Base-by-base conservation (phyloP, 2,888 invertebrate genomes). In the Drosophila picticornis region DNA sequence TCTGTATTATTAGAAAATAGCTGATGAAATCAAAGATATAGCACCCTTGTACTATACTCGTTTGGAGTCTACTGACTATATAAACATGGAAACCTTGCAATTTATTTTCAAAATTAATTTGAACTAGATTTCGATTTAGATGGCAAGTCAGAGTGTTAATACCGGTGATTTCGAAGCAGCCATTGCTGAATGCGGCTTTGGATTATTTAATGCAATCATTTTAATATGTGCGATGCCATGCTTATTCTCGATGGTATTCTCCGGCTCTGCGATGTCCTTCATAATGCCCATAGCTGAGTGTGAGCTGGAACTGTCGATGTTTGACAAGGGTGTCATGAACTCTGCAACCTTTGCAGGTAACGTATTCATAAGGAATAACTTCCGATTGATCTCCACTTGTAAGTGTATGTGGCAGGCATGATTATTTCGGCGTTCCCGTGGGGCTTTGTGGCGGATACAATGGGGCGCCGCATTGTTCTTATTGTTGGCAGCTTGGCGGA, bases 381-480 rank as follows among this genome's bases (percentile, higher is more conserved):
- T n/a, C 32, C 46, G 43, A 53, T 4, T 27, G 9, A 11, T 48
- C 1, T 38, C 0, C 7, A 38, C n/a, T 29, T 52, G 2, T 46
- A 2, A 16, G 25, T 56, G 88, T 90, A 1, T 56, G 13, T n/a
- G 38, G 1, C 90, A 96, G 97, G 96, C 29, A 97, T 97, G 96
- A 95, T 96, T 83, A 94, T 95, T 1, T 96, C 96, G 51, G 96
- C 96, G 0, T 94, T 96, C 90, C 77, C 96, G 1, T 97, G 97
- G 97, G 97, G 97, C 1, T 96, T 95, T 86, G 91, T 96, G 5
- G 96, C 96, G 0, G 97, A 97, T 89, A 95, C 96, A 0, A 94
- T 96, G 65, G 97, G 96, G 0, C 94, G 96, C 59, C 94, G 94
- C 71, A 94, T 94, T 86, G 94, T 97, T 55, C 94, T 97, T 85